Evolutionary conservation across 2,113 vertebrate genomes (phyloP).

Genomic region (Hassar affinis): DNA sequence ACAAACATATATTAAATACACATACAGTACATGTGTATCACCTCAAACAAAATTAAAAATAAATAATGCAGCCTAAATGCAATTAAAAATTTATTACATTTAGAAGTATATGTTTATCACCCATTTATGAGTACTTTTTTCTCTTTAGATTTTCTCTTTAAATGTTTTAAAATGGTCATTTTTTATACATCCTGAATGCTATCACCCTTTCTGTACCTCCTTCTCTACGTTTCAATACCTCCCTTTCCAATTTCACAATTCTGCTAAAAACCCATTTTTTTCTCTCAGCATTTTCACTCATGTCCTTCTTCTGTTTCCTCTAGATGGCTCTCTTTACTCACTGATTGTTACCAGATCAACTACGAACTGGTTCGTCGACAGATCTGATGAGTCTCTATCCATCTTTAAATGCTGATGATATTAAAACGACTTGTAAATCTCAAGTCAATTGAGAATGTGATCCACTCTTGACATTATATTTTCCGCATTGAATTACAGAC

Average conservation of each 20-base stretch:
- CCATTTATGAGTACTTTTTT: background rate
- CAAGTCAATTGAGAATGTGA: background rate
- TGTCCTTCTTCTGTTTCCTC: too few species aligned
- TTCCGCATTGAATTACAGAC: background rate
- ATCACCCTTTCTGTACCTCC: background rate
- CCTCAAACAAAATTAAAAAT: too few species aligned
- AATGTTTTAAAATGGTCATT: background rate
- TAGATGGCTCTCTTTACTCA: conserved; percentile 23
- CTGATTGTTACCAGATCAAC: background rate
- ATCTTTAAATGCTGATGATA: background rate
- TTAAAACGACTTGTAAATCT: background rate
- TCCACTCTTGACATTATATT: background rate
- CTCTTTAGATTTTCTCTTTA: background rate
- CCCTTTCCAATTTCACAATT: too few species aligned
- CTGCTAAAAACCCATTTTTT: too few species aligned
- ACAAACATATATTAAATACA: too few species aligned
- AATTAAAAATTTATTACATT: background rate
- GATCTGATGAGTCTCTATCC: conserved; percentile 22
- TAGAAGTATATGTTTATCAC: background rate
- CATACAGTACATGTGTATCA: too few species aligned
- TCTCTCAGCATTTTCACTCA: too few species aligned
- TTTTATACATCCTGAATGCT: background rate
- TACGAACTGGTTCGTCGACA: background rate
- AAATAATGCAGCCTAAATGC: background rate
- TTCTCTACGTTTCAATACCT: too few species aligned